Conservation (phyloP, 2,888 invertebrate genomes). For the Cantharis rufa region DNA sequence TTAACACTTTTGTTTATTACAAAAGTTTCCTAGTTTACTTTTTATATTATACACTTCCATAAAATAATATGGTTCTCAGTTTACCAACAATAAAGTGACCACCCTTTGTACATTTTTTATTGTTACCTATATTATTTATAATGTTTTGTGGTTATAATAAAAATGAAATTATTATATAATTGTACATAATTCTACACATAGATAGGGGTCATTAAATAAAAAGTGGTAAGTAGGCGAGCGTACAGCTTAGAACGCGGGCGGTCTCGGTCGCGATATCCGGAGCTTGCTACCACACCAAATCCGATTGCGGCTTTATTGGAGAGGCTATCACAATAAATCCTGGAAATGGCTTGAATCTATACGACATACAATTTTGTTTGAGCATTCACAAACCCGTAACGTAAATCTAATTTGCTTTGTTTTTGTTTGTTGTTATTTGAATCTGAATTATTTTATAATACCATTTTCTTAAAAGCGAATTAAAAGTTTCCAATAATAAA, state of each 20-base stretch:
- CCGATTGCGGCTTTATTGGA: conserved; percentile 53
- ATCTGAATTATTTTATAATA: conserved; percentile 14
- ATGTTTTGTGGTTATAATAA: background rate
- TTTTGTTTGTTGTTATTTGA: conserved; percentile 21
- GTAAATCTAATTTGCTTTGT: conserved; percentile 44
- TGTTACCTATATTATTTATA: no score
- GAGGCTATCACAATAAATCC: conserved; percentile 54
- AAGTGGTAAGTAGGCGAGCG: conserved; percentile 41
- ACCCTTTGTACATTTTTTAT: no score
- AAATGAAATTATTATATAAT: background rate
- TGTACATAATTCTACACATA: background rate
- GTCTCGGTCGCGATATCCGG: conserved; percentile 18
- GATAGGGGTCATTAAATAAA: conserved; percentile 44
- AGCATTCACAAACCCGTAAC: conserved; percentile 46
- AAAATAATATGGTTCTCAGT: no score
- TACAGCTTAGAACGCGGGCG: conserved; percentile 34
- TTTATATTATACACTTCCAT: no score
- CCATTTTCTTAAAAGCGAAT: background rate
- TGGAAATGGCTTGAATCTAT: conserved; percentile 50
- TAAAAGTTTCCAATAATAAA: background rate
- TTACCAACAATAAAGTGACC: no score
- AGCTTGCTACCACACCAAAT: conserved; percentile 44
- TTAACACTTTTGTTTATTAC: no score
- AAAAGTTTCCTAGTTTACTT: no score
- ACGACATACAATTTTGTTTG: conserved; percentile 50